Conservation (phyloP, 2,113 vertebrate species). For the Clarias gariepinus region DNA sequence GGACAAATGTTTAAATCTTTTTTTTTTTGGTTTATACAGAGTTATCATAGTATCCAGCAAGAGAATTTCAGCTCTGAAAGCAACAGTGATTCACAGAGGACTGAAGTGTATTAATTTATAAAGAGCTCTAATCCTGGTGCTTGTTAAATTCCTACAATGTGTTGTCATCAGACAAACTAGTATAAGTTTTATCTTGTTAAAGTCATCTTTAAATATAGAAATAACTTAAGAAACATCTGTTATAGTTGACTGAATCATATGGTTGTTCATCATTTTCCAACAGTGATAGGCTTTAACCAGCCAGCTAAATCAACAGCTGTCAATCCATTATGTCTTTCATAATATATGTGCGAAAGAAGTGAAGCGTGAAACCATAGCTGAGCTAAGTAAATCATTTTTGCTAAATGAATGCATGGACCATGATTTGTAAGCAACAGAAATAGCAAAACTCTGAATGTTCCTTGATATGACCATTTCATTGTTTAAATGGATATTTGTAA, state of each 20-base stretch:
- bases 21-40: too few relatives aligned
- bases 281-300: constrained; percentile 63
- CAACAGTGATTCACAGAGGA: neutral
- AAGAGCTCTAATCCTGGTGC: constrained; percentile 18
- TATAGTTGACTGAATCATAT: constrained; percentile 46
- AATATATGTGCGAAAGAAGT: constrained; percentile 77
- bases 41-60: too few relatives aligned
- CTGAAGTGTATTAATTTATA: neutral
- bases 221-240: constrained; percentile 21
- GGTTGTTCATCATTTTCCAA: constrained; percentile 35
- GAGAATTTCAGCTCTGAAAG: neutral
- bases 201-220: constrained; percentile 25
- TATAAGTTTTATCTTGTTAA: constrained; percentile 52
- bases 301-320: constrained; percentile 66
- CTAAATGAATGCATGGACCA: constrained; percentile 71
- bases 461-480: constrained; percentile 49
- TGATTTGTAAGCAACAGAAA: constrained; percentile 44
- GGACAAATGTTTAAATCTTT: too few relatives aligned
- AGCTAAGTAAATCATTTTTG: constrained; percentile 74
- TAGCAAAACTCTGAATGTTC: constrained; percentile 67
- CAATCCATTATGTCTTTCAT: constrained; percentile 69
- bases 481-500: constrained; percentile 65
- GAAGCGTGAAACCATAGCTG: constrained; percentile 67
- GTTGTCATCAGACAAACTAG: constrained; percentile 58
- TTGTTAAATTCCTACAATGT: constrained; percentile 25